Base-by-base conservation (phyloP, 1,140 invertebrate species). In the Phocides pigmalion region DNA sequence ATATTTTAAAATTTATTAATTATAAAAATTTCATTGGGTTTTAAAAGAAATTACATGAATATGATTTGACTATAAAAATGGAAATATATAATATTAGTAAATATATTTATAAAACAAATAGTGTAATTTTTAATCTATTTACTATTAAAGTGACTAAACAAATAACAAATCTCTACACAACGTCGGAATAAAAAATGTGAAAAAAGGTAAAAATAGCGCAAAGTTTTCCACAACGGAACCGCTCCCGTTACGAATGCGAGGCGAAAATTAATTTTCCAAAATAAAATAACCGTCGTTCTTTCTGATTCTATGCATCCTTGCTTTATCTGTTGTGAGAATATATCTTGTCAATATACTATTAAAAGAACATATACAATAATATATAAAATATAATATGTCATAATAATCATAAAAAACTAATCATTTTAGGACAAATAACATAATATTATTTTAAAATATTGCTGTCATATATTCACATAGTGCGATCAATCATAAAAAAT, bases 291-390 rank as follows among this genome's bases (percentile, higher is more conserved):
- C 17, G 16, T 51, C 49, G 4, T 46, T 47, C 12, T 49, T 51
- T 66, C 72, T 66, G 68, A 9, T 66, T 74, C 72, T 66, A 64
- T 66, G 64, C 72, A 71, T 68, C 35, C 17, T 46, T 53, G 37
- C 20, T 25, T 50, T 62, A 62, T 32, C 28, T 32, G n/a, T 5
- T 32, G 28, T 32, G 28, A 11, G 9, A 32, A 32, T 32, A 32
- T n/a, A n/a, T 28, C 9, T 3, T 3, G 5, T 4, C 9, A 32
- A 11, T 1, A 32, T 11, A 11, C 28, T 11, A 0, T 11, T 1
- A 11, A 32, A 32, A 11, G n/a, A 11, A 28, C 5, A 8, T 28
- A n/a, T 28, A 28, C 25, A 28, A 32, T 32, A 28, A 8, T 28
- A 8, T 28, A 28, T 6, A 28, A 28, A 28, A 28, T 28, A 8